Conservation (phyloP, 2,113 vertebrate genomes). For the Garra rufa region DNA sequence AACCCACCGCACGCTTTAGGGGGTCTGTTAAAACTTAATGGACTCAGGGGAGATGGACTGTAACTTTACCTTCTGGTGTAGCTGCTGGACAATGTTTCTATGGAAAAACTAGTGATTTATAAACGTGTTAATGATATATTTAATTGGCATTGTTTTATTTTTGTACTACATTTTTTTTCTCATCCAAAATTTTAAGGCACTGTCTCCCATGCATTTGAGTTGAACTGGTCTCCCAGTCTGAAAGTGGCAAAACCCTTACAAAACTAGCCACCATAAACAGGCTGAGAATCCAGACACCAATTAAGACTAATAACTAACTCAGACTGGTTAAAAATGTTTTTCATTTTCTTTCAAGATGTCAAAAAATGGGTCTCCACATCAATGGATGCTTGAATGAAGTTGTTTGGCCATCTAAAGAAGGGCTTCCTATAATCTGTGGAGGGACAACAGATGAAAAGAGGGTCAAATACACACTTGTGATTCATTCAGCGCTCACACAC, state of each 20-base stretch:
- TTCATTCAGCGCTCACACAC: conserved; percentile 69
- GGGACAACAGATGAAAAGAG: conserved; percentile 73
- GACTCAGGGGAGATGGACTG: too few species aligned
- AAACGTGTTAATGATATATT: too few species aligned
- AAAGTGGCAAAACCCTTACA: neutral
- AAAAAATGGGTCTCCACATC: neutral
- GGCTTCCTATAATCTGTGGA: conserved; percentile 46
- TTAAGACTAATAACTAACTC: neutral
- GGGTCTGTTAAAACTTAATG: too few species aligned
- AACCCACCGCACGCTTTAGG: too few species aligned
- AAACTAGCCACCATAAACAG: neutral
- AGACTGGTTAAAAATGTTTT: neutral
- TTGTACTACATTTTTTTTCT: too few species aligned
- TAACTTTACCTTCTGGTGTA: too few species aligned
- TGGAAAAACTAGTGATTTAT: too few species aligned
- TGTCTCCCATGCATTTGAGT: neutral
- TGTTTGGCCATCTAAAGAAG: neutral
- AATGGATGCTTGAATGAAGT: neutral
- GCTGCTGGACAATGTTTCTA: too few species aligned
- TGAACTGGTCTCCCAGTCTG: neutral
- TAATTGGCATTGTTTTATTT: too few species aligned
- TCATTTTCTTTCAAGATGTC: neutral
- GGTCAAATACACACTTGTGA: conserved; percentile 76
- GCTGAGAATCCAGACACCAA: neutral
- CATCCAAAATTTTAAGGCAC: too few species aligned